Conservation (phyloP, 2,113 vertebrate species). For the Myiozetetes cayanensis region DNA sequence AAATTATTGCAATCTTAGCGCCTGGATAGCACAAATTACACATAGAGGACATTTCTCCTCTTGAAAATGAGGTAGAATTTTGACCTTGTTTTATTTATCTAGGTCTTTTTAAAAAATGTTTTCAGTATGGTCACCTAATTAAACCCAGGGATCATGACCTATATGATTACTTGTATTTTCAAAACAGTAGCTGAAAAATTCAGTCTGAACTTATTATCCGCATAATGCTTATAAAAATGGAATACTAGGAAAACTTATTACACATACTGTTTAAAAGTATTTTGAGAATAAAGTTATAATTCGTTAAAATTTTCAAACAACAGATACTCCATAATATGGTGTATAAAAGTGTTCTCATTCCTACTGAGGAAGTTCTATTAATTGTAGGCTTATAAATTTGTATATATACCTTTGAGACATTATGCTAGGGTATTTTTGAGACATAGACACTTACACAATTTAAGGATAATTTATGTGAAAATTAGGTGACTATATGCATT, state of each 20-base stretch:
- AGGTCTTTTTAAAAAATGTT: neutral
- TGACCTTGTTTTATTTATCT: constrained; percentile 31
- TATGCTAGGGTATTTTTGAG: neutral
- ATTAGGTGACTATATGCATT: neutral
- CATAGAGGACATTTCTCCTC: neutral
- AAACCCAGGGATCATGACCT: neutral
- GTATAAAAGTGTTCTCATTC: neutral
- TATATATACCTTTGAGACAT: neutral
- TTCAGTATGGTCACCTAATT: constrained; percentile 26
- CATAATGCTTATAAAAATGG: neutral
- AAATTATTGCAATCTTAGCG: neutral
- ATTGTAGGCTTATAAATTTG: neutral
- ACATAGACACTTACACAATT: neutral
- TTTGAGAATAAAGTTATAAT: neutral
- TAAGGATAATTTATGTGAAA: neutral
- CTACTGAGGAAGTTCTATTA: neutral
- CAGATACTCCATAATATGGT: neutral
- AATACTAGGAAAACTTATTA: neutral
- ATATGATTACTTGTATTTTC: neutral
- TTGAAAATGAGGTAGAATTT: constrained; percentile 16
- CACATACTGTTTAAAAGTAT: neutral
- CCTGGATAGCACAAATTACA: constrained; percentile 1
- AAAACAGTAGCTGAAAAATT: neutral
- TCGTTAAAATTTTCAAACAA: neutral
- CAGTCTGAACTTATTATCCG: neutral